These are phyloP conservation scores for Drosophila cognata DNA, from an alignment of 2,888 invertebrate genomes.

Conservation along the genomic window DNA sequence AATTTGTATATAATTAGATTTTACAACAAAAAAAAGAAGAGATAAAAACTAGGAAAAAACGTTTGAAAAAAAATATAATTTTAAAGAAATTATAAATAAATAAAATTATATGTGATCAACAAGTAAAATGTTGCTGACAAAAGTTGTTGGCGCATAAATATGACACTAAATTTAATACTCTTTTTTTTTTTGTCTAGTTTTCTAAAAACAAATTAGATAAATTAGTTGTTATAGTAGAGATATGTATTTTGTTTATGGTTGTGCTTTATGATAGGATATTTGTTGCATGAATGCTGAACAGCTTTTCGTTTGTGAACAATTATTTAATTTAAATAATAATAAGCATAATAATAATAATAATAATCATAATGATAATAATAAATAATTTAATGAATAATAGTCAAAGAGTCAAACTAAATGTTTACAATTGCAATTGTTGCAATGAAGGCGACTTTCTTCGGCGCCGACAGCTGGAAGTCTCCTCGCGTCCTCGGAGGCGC, in stretches of 20 bases:
- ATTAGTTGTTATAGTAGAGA: constrained; percentile 40
- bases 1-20: constrained; percentile 45
- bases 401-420: constrained; percentile 8
- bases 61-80: constrained; percentile 25
- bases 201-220: constrained; percentile 40
- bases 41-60: constrained; percentile 33
- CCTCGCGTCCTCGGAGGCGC: constrained; percentile 85
- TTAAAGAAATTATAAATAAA: constrained; percentile 43
- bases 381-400: constrained; percentile 65
- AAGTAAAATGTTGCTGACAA: constrained; percentile 41
- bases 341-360: constrained; percentile 47
- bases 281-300: constrained; percentile 28
- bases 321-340: constrained; percentile 61
- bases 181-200: constrained; percentile 55
- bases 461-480: constrained; percentile 85
- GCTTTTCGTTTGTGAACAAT: constrained; percentile 59
- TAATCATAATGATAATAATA: constrained; percentile 56
- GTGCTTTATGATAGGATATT: constrained; percentile 54
- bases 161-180: constrained; percentile 85
- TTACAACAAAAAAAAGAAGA: constrained; percentile 29
- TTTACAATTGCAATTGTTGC: neutral
- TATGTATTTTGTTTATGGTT: constrained; percentile 39
- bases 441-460: constrained; percentile 81
- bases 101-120: constrained; percentile 37
- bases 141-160: constrained; percentile 68